Conservation (phyloP, 2,888 invertebrate species). For the Ypsolopha scabrella region DNA sequence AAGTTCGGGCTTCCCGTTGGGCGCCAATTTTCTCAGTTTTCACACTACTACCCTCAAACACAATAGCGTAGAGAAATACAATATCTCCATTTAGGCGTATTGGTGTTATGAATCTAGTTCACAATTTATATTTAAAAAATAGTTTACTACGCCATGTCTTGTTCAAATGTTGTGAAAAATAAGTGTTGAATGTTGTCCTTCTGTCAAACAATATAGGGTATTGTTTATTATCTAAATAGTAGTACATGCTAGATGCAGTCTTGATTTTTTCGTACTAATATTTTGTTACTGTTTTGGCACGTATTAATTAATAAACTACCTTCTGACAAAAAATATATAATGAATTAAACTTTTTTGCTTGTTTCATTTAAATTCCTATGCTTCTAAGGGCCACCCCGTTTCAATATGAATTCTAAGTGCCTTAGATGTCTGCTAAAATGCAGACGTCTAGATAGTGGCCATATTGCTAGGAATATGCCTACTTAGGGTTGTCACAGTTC, state of each 20-base stretch:
- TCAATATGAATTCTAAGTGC: no score
- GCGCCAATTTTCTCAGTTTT: conserved; percentile 7
- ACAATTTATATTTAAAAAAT: conserved; percentile 30
- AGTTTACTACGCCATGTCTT: conserved; percentile 43
- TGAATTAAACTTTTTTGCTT: conserved; percentile 44
- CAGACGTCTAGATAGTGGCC: no score
- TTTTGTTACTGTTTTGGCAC: conserved; percentile 70
- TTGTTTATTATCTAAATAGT: conserved; percentile 47
- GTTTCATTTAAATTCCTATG: conserved; percentile 26
- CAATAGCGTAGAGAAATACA: conserved; percentile 30
- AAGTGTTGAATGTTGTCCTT: conserved; percentile 60
- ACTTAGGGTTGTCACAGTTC: no score
- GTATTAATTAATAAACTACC: conserved; percentile 66
- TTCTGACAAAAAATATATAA: conserved; percentile 69
- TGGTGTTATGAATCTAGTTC: conserved; percentile 60
- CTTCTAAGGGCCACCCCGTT: no score
- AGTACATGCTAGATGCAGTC: conserved; percentile 66
- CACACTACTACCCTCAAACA: conserved; percentile 35
- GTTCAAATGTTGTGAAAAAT: conserved; percentile 61
- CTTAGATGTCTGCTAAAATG: no score
- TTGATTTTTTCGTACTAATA: conserved; percentile 67
- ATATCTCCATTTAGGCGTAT: conserved; percentile 55
- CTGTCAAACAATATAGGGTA: conserved; percentile 24
- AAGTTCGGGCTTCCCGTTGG: no score
- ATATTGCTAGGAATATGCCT: no score